Evolutionary conservation across 1,140 invertebrate genomes (phyloP), one percentile per base, ranked within the genome.

Genomic region (Brachionus koreanus): DNA sequence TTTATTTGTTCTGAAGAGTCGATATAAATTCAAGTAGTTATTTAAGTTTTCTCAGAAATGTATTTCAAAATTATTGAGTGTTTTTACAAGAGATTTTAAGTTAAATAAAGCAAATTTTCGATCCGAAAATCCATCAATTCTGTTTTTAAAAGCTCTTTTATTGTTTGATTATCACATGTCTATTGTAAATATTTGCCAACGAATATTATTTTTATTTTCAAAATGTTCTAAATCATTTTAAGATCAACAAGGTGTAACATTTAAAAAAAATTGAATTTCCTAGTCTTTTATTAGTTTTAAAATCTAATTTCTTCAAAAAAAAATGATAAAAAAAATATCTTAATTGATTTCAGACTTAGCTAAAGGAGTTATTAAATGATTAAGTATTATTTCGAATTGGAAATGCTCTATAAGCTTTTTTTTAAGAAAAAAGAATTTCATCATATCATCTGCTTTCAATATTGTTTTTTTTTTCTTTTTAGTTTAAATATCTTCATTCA

Each of bases 141-240:
- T 65, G 63, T 65, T 65, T 65, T 65, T 65, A 25, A 65, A 65
- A 65, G 25, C 25, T 13, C 25, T 65, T 12, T 65, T 12, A 2
- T 10, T 65, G 16, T 65, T 65, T 65, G 63, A 65, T 65, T 65
- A 65, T 65, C 63, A 65, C 63, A 65, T 65, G 33, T 33, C 33
- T 65, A 16, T n/a, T 33, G 25, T 65, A 65, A 37, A 37, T 33
- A 65, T 33, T 33, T 65, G 25, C 33, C 7, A 6, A 37, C 1
- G 6, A 65, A 35, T 33, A n/a, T 65, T 29, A 13, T 33, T 33
- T 33, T 9, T n/a, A 0, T 7, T 65, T 16, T 5, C 29, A 29
- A 3, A 29, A 35, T 29, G 9, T 1, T 65, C 4, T 35, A 65
- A 65, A 65, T 16, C 12, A 35, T 6, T 19, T 3, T 13, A 57